Evolutionary conservation across 1,140 invertebrate genomes (phyloP).

Genomic region (Drosophila elegans): DNA sequence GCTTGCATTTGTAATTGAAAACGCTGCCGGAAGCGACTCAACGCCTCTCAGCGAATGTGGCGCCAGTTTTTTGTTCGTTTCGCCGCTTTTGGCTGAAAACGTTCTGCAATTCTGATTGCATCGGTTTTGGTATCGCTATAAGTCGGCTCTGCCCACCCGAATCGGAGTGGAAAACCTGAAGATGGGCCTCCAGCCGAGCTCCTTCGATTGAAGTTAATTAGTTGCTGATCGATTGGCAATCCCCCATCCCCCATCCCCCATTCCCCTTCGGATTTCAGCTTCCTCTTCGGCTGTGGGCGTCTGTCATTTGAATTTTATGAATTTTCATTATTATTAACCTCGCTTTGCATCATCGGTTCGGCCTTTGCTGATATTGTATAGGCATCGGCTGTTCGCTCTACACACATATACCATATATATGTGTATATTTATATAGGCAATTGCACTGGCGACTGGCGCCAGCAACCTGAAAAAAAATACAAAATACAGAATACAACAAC

Average conservation of each 20-base stretch:
- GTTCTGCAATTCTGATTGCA: slow-evolving; percentile 31
- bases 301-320: slow-evolving; percentile 21
- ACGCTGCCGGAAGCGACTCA: slow-evolving; percentile 62
- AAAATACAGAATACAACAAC: not conserved
- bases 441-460: slow-evolving; percentile 54
- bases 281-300: slow-evolving; percentile 24
- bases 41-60: slow-evolving; percentile 52
- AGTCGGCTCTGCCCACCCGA: slow-evolving; percentile 28
- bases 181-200: slow-evolving; percentile 10
- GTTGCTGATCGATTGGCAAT: slow-evolving; percentile 43
- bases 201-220: slow-evolving; percentile 40
- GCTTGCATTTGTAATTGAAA: slow-evolving; percentile 63
- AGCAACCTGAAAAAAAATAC: slow-evolving; percentile 25
- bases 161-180: slow-evolving; percentile 22
- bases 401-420: not conserved
- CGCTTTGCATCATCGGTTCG: slow-evolving; percentile 25
- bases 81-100: slow-evolving; percentile 26
- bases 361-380: slow-evolving; percentile 13
- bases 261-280: not conserved
- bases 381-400: slow-evolving; percentile 19
- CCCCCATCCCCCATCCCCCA: slow-evolving; percentile 13
- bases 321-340: slow-evolving; percentile 38
- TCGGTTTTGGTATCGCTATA: not conserved
- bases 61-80: slow-evolving; percentile 35
- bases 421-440: slow-evolving; percentile 29